Conservation (phyloP, 2,113 vertebrate genomes). For the Anarhynchus alexandrinus region DNA sequence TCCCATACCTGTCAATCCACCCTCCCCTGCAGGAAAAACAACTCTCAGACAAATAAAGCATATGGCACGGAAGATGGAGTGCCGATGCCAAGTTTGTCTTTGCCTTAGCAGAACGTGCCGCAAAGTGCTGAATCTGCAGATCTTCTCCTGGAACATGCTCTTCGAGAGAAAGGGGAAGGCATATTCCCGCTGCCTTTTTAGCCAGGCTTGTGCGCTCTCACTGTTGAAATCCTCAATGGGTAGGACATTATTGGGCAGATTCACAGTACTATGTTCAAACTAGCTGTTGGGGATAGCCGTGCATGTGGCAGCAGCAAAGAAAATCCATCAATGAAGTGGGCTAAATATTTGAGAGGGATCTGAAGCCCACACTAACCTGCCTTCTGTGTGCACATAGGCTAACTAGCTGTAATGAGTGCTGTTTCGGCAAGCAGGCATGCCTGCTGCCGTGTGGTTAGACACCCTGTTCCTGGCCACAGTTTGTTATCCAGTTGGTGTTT, state of each 20-base stretch:
- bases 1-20: slow-evolving; percentile 41
- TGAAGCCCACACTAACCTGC: neutral
- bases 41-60: neutral
- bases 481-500: neutral
- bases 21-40: slow-evolving; percentile 45
- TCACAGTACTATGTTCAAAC: neutral
- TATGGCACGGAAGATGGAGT: neutral
- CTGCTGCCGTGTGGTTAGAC: neutral
- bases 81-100: slow-evolving; percentile 16
- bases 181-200: neutral
- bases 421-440: neutral
- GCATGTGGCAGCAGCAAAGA: neutral
- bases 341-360: neutral
- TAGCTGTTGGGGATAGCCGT: neutral
- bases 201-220: neutral
- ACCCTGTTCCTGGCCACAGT: neutral
- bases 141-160: neutral
- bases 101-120: neutral
- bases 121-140: slow-evolving; percentile 38
- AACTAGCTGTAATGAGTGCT: neutral
- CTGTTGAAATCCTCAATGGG: neutral
- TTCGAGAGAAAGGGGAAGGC: neutral
- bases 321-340: neutral
- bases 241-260: neutral
- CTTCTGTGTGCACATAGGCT: neutral